Evolutionary conservation across 1,140 invertebrate genomes (phyloP), one percentile per base, ranked within the genome.

Genomic region (Holotrichia oblita): DNA sequence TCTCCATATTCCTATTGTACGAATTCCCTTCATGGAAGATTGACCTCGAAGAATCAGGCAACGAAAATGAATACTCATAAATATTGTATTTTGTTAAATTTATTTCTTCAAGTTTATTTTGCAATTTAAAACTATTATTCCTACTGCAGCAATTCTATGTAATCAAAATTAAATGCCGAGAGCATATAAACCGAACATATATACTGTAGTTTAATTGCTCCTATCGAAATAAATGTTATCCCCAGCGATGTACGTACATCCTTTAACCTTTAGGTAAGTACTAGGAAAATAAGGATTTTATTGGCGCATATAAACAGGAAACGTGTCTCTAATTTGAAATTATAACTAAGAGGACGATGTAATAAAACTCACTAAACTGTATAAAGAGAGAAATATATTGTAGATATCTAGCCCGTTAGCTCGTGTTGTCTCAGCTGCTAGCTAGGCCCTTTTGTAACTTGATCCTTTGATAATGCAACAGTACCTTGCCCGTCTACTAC

Each of bases 401-500:
- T 6, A 6, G 14, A n/a, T 55, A 55, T 55, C 14, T 6, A 55
- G 48, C 14, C 4, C 48, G 48, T 17, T n/a, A 14, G 48, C 3
- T 55, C 17, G 48, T 55, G 48, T 55, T 55, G 14, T 55, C 48
- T 55, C 9, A 55, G 48, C 14, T n/a, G 17, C 48, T n/a, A 55
- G 48, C 27, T 34, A 34, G 27, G 27, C 48, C 48, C 48, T 55
- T 55, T 55, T n/a, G 48, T 55, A 55, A n/a, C 48, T 12, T n/a
- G 48, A 55, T 55, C 48, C 48, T 55, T 55, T 55, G 48, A 55
- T 55, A 55, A 14, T 55, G 48, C 48, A 55, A 55, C 48, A 55
- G 12, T 17, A n/a, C 48, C 48, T 55, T 6, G 4, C 12, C 4
- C 14, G 48, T n/a, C 48, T 55, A 55, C 48, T 55, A 55, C 48